Conservation (phyloP, 2,888 invertebrate species). For the Tuta absoluta region DNA sequence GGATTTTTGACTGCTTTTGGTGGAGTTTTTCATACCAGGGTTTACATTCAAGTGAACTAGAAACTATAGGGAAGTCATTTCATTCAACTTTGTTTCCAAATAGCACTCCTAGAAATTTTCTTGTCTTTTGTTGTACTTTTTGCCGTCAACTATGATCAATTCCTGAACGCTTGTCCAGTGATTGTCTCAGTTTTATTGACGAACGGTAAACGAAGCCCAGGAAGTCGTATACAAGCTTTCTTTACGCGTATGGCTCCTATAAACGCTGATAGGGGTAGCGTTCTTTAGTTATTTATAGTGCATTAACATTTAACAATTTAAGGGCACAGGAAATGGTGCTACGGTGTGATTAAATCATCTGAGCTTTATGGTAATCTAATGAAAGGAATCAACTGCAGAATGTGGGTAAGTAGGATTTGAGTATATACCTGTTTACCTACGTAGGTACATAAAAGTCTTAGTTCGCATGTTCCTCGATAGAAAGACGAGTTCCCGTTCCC, state of each 20-base stretch:
- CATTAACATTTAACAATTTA: slow-evolving; percentile 8
- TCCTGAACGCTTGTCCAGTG: not conserved
- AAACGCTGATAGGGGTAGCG: slow-evolving; percentile 9
- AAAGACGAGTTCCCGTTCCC: too few species aligned
- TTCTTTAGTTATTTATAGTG: slow-evolving; percentile 2
- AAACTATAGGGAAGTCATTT: too few species aligned
- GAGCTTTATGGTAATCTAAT: not conserved
- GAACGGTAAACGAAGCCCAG: slow-evolving; percentile 13
- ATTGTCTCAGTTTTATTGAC: slow-evolving; percentile 1
- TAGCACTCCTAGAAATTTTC: too few species aligned
- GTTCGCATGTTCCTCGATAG: too few species aligned
- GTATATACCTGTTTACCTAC: too few species aligned
- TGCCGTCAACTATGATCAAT: not conserved
- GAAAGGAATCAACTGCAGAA: too few species aligned
- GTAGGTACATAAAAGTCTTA: too few species aligned
- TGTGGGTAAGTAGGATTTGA: not conserved
- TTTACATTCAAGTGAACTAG: too few species aligned
- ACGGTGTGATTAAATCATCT: slow-evolving; percentile 6
- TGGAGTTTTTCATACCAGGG: too few species aligned
- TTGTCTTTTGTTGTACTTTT: not conserved
- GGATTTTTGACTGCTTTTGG: too few species aligned
- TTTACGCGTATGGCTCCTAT: slow-evolving; percentile 12
- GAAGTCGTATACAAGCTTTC: slow-evolving; percentile 14
- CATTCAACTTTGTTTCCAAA: too few species aligned
- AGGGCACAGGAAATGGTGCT: slow-evolving; percentile 6